These are phyloP conservation scores for Neogale vison DNA, from an alignment of 2,113 vertebrate genomes.

Conservation along the genomic window DNA sequence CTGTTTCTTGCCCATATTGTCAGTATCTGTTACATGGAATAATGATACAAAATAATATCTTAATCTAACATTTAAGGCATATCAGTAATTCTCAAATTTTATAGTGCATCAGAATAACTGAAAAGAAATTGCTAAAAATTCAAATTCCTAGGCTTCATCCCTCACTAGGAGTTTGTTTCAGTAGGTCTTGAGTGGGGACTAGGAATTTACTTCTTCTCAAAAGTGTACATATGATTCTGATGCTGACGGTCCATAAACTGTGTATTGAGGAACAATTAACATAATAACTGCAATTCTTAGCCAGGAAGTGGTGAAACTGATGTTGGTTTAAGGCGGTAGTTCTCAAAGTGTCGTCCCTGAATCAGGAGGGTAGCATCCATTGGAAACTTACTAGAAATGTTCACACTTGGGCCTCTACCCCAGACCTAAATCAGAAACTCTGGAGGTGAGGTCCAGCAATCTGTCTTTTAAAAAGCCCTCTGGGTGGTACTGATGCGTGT, in stretches of 20 bases:
- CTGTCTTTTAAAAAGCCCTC: neutral
- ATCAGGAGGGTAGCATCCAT: neutral
- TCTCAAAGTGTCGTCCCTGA: neutral
- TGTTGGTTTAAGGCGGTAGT: neutral
- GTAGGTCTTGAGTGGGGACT: neutral
- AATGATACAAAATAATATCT: neutral
- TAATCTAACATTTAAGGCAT: neutral
- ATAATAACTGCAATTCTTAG: neutral
- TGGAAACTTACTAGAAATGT: neutral
- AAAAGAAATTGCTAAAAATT: neutral
- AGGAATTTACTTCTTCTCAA: neutral
- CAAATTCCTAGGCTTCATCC: neutral
- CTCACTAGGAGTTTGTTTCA: neutral
- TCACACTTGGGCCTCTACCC: neutral
- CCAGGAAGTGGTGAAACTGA: neutral
- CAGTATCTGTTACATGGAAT: neutral
- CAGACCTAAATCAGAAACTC: neutral
- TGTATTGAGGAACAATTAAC: neutral
- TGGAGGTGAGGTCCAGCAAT: neutral
- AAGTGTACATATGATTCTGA: neutral
- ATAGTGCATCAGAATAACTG: neutral
- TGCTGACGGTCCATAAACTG: neutral
- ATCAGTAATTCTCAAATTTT: neutral
- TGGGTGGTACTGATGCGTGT: neutral
- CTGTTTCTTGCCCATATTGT: neutral